Evolutionary conservation across 2,113 vertebrate genomes (phyloP).

Genomic region (Myotis brandtii): DNA sequence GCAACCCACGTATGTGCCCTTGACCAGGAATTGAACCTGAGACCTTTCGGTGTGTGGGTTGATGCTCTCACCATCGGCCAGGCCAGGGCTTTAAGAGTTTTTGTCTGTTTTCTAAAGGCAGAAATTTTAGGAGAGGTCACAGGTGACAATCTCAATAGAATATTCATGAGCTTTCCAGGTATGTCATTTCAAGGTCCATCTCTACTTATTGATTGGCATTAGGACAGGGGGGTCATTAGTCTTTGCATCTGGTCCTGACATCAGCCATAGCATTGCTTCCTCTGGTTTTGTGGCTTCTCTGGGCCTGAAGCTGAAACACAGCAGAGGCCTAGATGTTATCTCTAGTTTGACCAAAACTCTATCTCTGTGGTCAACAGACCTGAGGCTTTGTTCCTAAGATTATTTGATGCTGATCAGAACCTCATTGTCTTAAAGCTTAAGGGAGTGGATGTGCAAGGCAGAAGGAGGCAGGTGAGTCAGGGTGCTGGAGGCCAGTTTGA

Average conservation of each 20-base stretch:
- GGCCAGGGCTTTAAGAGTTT: not conserved
- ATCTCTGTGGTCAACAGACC: not conserved
- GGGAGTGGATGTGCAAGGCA: not conserved
- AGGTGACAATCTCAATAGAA: not conserved
- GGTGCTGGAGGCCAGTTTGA: not conserved
- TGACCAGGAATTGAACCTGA: no score
- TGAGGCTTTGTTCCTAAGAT: not conserved
- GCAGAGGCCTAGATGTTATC: not conserved
- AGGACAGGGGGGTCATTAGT: not conserved
- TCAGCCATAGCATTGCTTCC: not conserved
- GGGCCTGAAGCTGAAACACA: not conserved
- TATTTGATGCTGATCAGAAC: not conserved
- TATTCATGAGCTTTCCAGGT: not conserved
- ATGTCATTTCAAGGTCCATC: not conserved
- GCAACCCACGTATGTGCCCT: no score
- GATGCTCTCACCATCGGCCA: no score
- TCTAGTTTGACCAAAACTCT: not conserved
- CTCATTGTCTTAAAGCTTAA: not conserved
- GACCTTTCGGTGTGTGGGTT: no score
- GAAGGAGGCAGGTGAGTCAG: not conserved
- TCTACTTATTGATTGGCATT: not conserved
- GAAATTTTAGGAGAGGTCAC: not conserved
- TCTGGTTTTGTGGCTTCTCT: not conserved
- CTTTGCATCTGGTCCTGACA: not conserved
- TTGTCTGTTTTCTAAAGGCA: not conserved